These are phyloP conservation scores for Lycaena phlaeas DNA, from an alignment of 2,888 invertebrate genomes.

Conservation along the genomic window DNA sequence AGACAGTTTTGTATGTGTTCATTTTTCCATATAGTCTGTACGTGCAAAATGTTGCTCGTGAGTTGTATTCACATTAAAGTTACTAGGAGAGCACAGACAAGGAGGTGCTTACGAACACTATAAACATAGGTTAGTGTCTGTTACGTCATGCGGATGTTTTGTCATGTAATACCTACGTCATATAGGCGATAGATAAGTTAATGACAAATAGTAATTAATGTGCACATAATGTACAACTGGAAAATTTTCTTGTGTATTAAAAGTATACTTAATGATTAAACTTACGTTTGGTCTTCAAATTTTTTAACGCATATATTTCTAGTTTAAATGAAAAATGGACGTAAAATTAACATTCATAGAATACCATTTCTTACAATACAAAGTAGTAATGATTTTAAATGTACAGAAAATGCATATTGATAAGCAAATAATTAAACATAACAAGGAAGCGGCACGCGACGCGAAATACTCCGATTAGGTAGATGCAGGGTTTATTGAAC, in stretches of 20 bases:
- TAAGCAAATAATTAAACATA: too few species aligned
- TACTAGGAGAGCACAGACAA: constrained; percentile 44
- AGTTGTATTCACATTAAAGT: constrained; percentile 52
- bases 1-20: constrained; percentile 46
- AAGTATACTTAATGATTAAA: too few species aligned
- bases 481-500: constrained; percentile 64
- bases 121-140: constrained; percentile 2
- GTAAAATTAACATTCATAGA: too few species aligned
- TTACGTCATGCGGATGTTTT: too few species aligned
- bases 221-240: too few species aligned
- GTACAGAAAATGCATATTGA: too few species aligned
- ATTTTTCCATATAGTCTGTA: constrained; percentile 46
- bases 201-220: background rate
- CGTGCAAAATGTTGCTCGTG: constrained; percentile 53
- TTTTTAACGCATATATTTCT: background rate
- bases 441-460: constrained; percentile 13
- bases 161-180: background rate
- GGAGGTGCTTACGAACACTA: constrained; percentile 26
- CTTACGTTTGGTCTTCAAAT: too few species aligned
- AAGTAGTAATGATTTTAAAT: too few species aligned
- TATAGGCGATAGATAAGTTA: background rate
- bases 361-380: too few species aligned
- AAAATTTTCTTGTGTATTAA: too few species aligned
- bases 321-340: too few species aligned
- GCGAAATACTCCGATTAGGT: constrained; percentile 43